These are phyloP conservation scores for Trichomycterus rosablanca DNA, from an alignment of 2,113 vertebrate genomes.

Conservation along the genomic window DNA sequence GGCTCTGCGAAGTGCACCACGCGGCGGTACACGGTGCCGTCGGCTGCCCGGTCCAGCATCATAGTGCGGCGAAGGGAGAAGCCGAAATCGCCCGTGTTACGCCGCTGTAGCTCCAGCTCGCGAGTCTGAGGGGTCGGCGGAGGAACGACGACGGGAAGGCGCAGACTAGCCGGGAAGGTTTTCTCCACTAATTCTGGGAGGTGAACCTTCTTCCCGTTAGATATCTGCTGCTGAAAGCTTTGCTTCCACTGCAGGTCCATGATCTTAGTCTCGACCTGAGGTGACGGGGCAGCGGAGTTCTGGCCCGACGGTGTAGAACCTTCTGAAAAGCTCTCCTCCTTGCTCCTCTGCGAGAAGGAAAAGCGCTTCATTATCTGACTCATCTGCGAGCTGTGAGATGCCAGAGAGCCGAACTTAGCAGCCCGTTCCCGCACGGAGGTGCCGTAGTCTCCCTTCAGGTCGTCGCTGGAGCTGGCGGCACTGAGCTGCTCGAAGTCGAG, in stretches of 20 bases:
- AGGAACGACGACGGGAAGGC: constrained; percentile 73
- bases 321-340: constrained; percentile 75
- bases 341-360: constrained; percentile 76
- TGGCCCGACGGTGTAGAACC: constrained; percentile 74
- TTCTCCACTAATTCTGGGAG: constrained; percentile 79
- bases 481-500: constrained; percentile 75
- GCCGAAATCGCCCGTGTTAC: constrained; percentile 91
- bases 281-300: constrained; percentile 72
- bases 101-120: constrained; percentile 83
- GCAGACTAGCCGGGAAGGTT: constrained; percentile 75
- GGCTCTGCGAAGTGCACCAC: constrained; percentile 95
- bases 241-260: constrained; percentile 62
- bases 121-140: constrained; percentile 69
- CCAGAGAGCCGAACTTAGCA: constrained; percentile 84
- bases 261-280: constrained; percentile 70
- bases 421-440: constrained; percentile 87
- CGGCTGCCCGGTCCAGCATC: constrained; percentile 80
- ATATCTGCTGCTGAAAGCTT: constrained; percentile 39
- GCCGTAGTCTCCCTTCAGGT: constrained; percentile 55
- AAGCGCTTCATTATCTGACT: constrained; percentile 76
- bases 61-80: constrained; percentile 92
- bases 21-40: constrained; percentile 78
- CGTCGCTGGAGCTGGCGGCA: constrained; percentile 76
- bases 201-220: constrained; percentile 41
- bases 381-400: constrained; percentile 78